Evolutionary conservation across 2,113 vertebrate species (phyloP), one percentile per base, ranked within the genome.

Genomic region (Stigmatopora argus): DNA sequence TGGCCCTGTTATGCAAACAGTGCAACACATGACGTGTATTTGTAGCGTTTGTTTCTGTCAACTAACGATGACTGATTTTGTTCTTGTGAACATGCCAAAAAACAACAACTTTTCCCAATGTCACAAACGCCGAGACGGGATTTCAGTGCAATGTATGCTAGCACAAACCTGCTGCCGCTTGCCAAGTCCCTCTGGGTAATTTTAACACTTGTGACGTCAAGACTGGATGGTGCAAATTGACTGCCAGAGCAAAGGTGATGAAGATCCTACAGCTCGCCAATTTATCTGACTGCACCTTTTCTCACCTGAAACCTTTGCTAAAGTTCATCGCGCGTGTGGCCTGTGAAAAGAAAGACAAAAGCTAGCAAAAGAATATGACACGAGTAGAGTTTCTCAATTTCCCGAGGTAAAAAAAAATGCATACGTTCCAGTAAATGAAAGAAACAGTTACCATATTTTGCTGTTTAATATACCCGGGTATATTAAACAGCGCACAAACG

Each of bases 141-240:
- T 60, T 60, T 60, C 53, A 31, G 23, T 56, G 23, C 53, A 56
- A 56, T 13, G 58, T 41, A 60, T 60, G 18, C 18, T n/a, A 60
- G 41, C 58, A 60, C 35, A 19, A 60, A 41, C 58, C 58, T 44
- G 58, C 41, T 60, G 23, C 23, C 13, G 15, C 21, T 17, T 7
- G 23, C 13, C 6, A 56, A 13, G 53, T 56, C 53, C 53, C 58
- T 19, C 58, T 60, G 41, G 58, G 35, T 41, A 44, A 60, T 41
- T 31, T 56, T n/a, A 19, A 60, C 35, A 44, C 52, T 53, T 53
- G 8, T 21, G 51, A 10, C 6, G 13, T 17, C 23, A 56, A 13
- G 23, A 1, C 23, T 31, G 53, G 7, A 31, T 56, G 53, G 53
- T 31, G 53, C 53, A 15, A 56, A 56, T 15, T 9, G 23, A 56